Evolutionary conservation across 2,888 invertebrate genomes (phyloP).

Genomic region (Euzetes globulus): DNA sequence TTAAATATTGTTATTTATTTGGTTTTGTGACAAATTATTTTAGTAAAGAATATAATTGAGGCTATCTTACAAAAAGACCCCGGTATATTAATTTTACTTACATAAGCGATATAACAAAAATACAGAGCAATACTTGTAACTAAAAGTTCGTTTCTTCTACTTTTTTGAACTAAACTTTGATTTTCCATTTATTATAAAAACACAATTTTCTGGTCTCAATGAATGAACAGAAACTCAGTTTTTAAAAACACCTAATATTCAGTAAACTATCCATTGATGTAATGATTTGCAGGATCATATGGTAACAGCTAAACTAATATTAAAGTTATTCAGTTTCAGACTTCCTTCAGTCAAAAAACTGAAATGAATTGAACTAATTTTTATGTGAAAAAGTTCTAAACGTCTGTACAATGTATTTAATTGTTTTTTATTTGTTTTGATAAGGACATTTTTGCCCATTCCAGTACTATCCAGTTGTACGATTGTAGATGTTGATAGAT

Average conservation of each 20-base stretch:
- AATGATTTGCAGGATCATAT: not conserved
- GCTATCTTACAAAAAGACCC: not conserved
- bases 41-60: too few species aligned
- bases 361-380: not conserved
- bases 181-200: not conserved
- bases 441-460: too few species aligned
- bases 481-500: too few species aligned
- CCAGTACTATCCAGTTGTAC: too few species aligned
- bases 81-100: not conserved
- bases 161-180: not conserved
- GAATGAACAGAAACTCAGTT: not conserved
- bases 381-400: not conserved
- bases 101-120: conserved; percentile 22
- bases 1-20: not conserved
- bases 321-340: not conserved
- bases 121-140: not conserved
- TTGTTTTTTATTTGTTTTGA: too few species aligned
- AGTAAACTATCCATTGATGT: not conserved
- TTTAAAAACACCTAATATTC: not conserved
- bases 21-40: too few species aligned
- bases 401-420: too few species aligned
- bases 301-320: not conserved
- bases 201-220: not conserved
- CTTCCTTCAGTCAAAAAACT: not conserved
- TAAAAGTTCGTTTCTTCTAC: not conserved